A percentile compares a stretch with the other conserved stretches of the same genome.
phyloP scores from a whole-genome alignment of 1,140 invertebrate species.

The Heliconius eleuchia region DNA sequence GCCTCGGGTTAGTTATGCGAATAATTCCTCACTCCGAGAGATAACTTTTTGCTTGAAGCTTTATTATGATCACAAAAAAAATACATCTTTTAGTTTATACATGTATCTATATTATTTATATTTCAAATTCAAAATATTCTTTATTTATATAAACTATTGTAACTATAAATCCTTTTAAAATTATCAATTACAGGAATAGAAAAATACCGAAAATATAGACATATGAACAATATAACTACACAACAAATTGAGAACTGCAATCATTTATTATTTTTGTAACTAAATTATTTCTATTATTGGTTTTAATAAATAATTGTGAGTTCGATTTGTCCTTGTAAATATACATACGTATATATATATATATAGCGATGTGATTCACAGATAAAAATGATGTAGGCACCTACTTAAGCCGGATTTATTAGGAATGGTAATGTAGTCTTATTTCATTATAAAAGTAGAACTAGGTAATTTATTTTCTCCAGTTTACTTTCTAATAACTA shows the following conservation, averaged over 20 bases:
- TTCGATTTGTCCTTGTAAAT: no score
- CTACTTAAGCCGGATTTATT: background rate
- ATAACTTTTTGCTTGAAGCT: background rate
- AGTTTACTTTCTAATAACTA: constrained; percentile 12
- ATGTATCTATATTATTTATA: background rate
- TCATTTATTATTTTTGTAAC: background rate
- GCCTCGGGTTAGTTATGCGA: constrained; percentile 38
- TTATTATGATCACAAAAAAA: background rate
- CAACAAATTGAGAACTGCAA: background rate
- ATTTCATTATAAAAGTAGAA: constrained; percentile 5
- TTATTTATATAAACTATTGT: no score
- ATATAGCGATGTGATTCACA: background rate
- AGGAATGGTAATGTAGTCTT: constrained; percentile 8
- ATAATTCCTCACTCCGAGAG: constrained; percentile 27
- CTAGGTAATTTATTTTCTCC: constrained; percentile 11
- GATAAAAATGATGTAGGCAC: background rate
- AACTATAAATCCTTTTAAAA: no score
- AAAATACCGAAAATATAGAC: background rate
- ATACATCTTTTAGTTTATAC: background rate
- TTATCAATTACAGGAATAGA: no score
- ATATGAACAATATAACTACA: background rate
- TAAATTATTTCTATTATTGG: no score
- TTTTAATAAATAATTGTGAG: no score
- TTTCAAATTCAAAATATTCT: no score
- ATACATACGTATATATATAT: no score